Evolutionary conservation across 2,888 invertebrate genomes (phyloP).

Genomic region (Unio pictorum): DNA sequence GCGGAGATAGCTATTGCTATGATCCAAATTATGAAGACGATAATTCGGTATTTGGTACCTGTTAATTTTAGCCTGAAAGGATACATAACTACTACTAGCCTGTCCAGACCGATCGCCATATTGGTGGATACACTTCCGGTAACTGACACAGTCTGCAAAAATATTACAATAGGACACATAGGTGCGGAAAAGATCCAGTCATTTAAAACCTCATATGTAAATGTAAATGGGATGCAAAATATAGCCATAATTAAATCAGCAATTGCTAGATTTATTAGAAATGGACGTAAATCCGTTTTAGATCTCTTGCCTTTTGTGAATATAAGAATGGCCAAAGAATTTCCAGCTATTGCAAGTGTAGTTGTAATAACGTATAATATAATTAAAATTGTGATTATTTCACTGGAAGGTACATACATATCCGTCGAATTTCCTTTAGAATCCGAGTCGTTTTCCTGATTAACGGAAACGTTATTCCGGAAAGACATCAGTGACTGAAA

Average conservation of each 20-base stretch:
- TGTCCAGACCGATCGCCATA: conserved; percentile 73
- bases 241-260: conserved; percentile 92
- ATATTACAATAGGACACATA: conserved; percentile 74
- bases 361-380: conserved; percentile 73
- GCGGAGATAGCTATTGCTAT: conserved; percentile 67
- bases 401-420: conserved; percentile 8
- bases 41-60: conserved; percentile 66
- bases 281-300: conserved; percentile 72
- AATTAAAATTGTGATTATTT: conserved; percentile 53
- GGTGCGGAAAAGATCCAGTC: conserved; percentile 73
- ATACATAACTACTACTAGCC: conserved; percentile 65
- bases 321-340: conserved; percentile 72
- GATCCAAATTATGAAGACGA: conserved; percentile 72
- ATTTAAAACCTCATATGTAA: conserved; percentile 69
- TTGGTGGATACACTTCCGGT: conserved; percentile 72
- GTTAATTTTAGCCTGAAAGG: conserved; percentile 65
- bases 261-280: conserved; percentile 87
- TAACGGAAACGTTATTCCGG: too few relatives aligned
- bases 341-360: conserved; percentile 72
- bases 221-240: conserved; percentile 92
- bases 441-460: too few relatives aligned
- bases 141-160: conserved; percentile 72
- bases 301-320: conserved; percentile 70
- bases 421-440: background rate
- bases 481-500: too few relatives aligned